Base-by-base conservation (phyloP, 2,888 invertebrate species). In the Oscheius sp. region DNA sequence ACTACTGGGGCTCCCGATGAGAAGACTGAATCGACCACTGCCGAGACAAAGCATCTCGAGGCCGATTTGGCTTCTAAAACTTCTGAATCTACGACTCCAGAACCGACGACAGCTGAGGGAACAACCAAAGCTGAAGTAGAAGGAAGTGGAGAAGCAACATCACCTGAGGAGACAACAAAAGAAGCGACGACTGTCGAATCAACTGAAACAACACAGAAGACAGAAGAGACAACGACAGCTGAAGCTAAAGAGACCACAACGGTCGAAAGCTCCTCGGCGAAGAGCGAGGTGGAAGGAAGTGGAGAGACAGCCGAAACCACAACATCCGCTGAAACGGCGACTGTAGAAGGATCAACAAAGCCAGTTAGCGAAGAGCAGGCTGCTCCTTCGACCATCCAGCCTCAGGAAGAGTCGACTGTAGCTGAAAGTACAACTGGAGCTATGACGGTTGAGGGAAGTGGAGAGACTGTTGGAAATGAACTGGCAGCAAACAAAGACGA, bases 181-280 rank as follows among this genome's bases (percentile, higher is more conserved):
- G 70, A 50, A 48, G 48, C 55, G 50, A 69, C 70, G 48, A 69
- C 61, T 33, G 61, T 55, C 12, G 52, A 61, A 20, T 55, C 67
- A 39, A 64, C 15, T 17, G 42, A 42, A 10, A 12, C 50, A 15
- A 61, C 61, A 3, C 58, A 61, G 46, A 65, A 48, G 17, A 63
- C 72, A 12, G 63, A 39, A 48, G 72, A 64, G 55, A 52, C 58
- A 25, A 46, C 64, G 17, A 48, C 29, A 12, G 52, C 46, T 42
- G 34, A 50, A n/a, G n/a, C n/a, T n/a, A n/a, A n/a, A n/a, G 48
- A 48, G 20, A 17, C 12, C 20, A 45, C 46, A 45, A 45, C 46
- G 17, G n/a, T n/a, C n/a, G n/a, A n/a, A 17, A 8, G 15, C 23
- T 29, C 33, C 34, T 34, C n/a, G 52, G 31, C 2, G 17, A 17